Evolutionary conservation across 2,113 vertebrate genomes (phyloP), one percentile per base, ranked within the genome.

Genomic region (Lophotis ruficrista): DNA sequence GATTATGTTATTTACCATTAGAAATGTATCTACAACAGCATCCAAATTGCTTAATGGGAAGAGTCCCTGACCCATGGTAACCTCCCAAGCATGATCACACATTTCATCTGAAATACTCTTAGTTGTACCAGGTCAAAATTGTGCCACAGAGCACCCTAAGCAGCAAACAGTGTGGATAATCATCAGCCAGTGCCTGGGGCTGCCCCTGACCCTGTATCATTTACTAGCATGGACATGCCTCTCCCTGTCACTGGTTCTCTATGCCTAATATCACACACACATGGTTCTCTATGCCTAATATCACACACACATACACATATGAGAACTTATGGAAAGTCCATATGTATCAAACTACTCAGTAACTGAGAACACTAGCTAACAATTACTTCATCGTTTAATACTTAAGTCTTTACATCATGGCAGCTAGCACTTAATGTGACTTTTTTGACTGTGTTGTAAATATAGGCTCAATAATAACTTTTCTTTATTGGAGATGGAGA

Each of bases 281-380:
- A 15, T 4, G 0, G 24, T 30, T 82, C 57, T 64, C 31, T 37
- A 5, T 57, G 35, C 15, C 19, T 38, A 28, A 51, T 53, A 77
- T 28, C 41, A 41, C 13, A n/a, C 1, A 71, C 0, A 35, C 3
- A 37, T 2, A 24, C 6, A 51, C 16, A 45, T 28, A 14, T 6
- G 4, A 71, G 50, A 62, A 68, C 7, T 50, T 87, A 24, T 3
- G 17, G 11, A n/a, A 83, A 85, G 13, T 37, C 48, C 14, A 35
- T 10, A 57, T 13, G 11, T 16, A 77, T 50, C 24, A 83, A 92
- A 72, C 28, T 48, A 60, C 24, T 35, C 33, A 41, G 24, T 43
- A 92, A 65, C 22, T 41, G 71, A 80, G 25, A 83, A 54, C 4
- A 62, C 20, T 20, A 50, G 9, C 15, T 78, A 77, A 69, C 43